Conservation (phyloP, 2,888 invertebrate species). For the Chymomyza procnemis region DNA sequence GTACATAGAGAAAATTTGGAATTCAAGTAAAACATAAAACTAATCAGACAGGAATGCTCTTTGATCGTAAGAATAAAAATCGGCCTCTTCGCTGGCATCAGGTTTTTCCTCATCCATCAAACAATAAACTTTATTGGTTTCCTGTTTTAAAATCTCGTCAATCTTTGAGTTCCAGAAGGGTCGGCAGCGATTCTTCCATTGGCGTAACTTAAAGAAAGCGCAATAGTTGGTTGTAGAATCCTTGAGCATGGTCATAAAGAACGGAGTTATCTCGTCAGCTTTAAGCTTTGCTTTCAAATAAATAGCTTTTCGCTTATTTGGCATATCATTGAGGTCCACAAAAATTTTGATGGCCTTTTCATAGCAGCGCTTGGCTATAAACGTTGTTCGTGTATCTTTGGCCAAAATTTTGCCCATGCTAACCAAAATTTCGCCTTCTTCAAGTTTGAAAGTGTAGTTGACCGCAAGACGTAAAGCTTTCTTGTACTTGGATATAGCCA, state of each 20-base stretch:
- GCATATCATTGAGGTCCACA: constrained; percentile 53
- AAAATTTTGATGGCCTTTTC: constrained; percentile 63
- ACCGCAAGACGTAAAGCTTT: constrained; percentile 52
- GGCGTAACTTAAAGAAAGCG: constrained; percentile 59
- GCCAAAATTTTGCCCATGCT: constrained; percentile 62
- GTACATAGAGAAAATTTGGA: neutral
- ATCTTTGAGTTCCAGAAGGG: constrained; percentile 65
- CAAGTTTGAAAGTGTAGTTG: constrained; percentile 32
- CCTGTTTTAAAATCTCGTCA: constrained; percentile 53
- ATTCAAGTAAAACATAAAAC: neutral
- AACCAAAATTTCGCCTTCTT: constrained; percentile 59
- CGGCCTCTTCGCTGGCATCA: constrained; percentile 32
- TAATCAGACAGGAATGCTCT: neutral
- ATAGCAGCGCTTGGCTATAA: constrained; percentile 60
- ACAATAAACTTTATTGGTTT: constrained; percentile 50
- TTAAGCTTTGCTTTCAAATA: constrained; percentile 69
- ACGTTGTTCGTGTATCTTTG: constrained; percentile 40
- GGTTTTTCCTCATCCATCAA: constrained; percentile 55
- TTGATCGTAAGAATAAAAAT: neutral
- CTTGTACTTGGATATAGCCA: constrained; percentile 51
- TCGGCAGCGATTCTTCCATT: constrained; percentile 67
- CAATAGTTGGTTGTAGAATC: constrained; percentile 46
- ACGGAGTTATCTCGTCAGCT: constrained; percentile 66
- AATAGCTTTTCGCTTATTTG: constrained; percentile 57
- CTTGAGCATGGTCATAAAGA: constrained; percentile 70